Conservation (phyloP, 2,888 invertebrate species). For the Temnothorax rugatulus region DNA sequence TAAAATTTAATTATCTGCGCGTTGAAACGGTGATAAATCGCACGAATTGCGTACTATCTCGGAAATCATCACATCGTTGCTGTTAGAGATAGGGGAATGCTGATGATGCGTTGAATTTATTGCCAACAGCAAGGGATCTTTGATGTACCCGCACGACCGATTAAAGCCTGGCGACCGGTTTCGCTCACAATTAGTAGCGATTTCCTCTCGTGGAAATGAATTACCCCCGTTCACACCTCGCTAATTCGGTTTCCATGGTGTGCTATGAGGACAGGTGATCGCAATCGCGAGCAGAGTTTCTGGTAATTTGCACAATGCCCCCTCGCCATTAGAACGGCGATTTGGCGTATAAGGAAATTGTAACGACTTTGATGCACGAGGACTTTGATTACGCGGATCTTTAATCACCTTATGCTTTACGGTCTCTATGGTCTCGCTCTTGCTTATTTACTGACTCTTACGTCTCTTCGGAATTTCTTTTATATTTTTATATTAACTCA, state of each 20-base stretch:
- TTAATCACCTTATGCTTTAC: not conserved
- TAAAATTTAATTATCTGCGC: conserved; percentile 8
- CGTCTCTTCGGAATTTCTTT: not conserved
- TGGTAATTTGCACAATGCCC: conserved; percentile 16
- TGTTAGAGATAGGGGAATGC: not conserved
- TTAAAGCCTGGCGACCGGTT: not conserved
- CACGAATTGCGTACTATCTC: not conserved
- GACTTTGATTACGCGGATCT: not conserved
- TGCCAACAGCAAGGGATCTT: not conserved
- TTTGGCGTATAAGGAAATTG: not conserved
- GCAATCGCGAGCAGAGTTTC: conserved; percentile 28
- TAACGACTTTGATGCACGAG: conserved; percentile 9
- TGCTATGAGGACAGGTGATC: conserved; percentile 23
- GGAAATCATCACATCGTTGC: not conserved
- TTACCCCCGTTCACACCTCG: conserved; percentile 21
- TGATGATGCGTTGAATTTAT: conserved; percentile 5
- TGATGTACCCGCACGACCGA: not conserved
- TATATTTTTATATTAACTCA: not conserved
- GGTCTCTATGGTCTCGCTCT: not conserved
- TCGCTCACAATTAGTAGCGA: conserved; percentile 32
- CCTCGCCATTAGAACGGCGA: not conserved
- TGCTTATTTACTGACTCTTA: not conserved
- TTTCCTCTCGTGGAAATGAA: conserved; percentile 25
- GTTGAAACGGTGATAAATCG: conserved; percentile 23
- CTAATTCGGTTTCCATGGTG: conserved; percentile 1